Evolutionary conservation across 1,140 invertebrate genomes (phyloP).

Genomic region (Plectus sambesii): DNA sequence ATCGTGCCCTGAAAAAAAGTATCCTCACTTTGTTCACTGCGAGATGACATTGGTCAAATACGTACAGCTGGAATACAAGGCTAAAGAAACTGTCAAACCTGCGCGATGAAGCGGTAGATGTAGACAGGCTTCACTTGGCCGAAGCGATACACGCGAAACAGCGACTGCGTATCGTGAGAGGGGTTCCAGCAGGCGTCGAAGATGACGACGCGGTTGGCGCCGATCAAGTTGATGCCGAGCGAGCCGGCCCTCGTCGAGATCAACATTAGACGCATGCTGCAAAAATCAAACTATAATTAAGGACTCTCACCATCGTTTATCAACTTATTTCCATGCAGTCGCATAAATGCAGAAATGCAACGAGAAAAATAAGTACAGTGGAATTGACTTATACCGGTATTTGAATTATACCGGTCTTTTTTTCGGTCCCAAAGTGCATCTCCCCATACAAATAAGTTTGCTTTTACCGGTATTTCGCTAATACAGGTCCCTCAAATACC

Average conservation of each 20-base stretch:
- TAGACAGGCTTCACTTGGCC: slow-evolving; percentile 79
- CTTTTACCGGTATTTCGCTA: too few relatives aligned
- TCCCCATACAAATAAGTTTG: too few relatives aligned
- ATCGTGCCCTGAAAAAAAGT: slow-evolving; percentile 62
- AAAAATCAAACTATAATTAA: too few relatives aligned
- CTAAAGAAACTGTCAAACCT: slow-evolving; percentile 56
- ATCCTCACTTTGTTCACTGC: background rate
- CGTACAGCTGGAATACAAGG: slow-evolving; percentile 87
- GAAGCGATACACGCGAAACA: slow-evolving; percentile 86
- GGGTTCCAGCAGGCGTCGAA: slow-evolving; percentile 98
- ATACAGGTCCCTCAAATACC: slow-evolving; percentile 10
- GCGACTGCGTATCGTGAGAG: slow-evolving; percentile 82
- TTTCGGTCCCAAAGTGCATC: too few relatives aligned
- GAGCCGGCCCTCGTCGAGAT: slow-evolving; percentile 91
- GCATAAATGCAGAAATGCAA: too few relatives aligned
- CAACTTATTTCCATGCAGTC: too few relatives aligned
- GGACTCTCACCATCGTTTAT: too few relatives aligned
- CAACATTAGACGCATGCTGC: slow-evolving; percentile 79
- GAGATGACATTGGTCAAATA: slow-evolving; percentile 46
- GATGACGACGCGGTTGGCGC: slow-evolving; percentile 88
- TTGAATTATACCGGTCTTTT: too few relatives aligned
- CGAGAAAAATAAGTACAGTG: too few relatives aligned
- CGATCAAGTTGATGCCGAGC: slow-evolving; percentile 84
- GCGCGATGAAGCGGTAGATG: slow-evolving; percentile 81
- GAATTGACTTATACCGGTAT: too few relatives aligned